phyloP scores from a whole-genome alignment of 2,888 invertebrate species.

The Hecatera dysodea region DNA sequence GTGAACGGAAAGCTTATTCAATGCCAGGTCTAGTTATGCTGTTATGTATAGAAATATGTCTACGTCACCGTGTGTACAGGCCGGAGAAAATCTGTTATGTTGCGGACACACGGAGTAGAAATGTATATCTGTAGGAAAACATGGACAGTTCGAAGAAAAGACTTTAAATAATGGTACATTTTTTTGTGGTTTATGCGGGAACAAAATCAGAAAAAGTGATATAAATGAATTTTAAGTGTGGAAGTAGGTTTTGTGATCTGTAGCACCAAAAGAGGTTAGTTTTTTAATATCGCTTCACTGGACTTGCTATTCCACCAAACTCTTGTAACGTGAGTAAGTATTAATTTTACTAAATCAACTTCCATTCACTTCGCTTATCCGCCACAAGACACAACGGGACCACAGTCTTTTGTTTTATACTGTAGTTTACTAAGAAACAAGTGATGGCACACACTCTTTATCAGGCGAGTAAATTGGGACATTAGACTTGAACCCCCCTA shows the following conservation, averaged over 20 bases:
- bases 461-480: too few relatives aligned
- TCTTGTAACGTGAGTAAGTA: not conserved
- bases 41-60: not conserved
- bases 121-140: not conserved
- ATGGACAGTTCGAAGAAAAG: not conserved
- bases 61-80: not conserved
- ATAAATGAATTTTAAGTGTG: not conserved
- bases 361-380: not conserved
- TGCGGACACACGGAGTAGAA: slow-evolving; percentile 2
- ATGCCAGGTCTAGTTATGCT: not conserved
- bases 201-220: not conserved
- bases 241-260: too few relatives aligned
- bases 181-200: too few relatives aligned
- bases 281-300: too few relatives aligned
- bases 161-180: not conserved
- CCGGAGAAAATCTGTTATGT: slow-evolving; percentile 33
- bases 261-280: too few relatives aligned
- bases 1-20: not conserved
- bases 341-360: not conserved
- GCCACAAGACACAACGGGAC: not conserved
- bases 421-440: slow-evolving; percentile 7
- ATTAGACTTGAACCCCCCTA: too few relatives aligned
- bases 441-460: slow-evolving; percentile 14
- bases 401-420: slow-evolving; percentile 12
- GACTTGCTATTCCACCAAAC: too few relatives aligned